Evolutionary conservation across 37 sponge, comb jelly and placozoan species (phyloP).

Genomic region (Tethya wilhelma): DNA sequence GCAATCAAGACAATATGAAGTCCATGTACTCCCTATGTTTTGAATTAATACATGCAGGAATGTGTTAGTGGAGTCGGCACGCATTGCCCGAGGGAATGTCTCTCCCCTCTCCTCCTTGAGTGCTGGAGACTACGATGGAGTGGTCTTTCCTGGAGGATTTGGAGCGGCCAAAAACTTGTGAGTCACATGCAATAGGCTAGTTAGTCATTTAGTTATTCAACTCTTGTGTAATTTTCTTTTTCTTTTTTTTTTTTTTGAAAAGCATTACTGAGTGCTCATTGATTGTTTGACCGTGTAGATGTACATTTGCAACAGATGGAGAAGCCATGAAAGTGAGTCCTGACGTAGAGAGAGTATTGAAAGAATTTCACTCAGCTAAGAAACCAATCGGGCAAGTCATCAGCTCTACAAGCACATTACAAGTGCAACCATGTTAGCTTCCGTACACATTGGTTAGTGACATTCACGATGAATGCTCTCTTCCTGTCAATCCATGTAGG

Average conservation of each 20-base stretch:
- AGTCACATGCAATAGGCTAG: neutral
- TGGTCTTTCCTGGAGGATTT: constrained; percentile 92
- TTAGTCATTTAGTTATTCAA: too few relatives aligned
- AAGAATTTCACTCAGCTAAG: constrained; percentile 58
- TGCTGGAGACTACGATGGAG: constrained; percentile 57
- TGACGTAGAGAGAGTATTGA: constrained; percentile 71
- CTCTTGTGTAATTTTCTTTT: too few relatives aligned
- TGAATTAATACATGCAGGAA: constrained; percentile 56
- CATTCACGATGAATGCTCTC: too few relatives aligned
- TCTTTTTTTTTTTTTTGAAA: neutral
- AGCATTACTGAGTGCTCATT: neutral
- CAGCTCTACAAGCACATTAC: neutral
- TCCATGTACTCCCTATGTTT: too few relatives aligned
- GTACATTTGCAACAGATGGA: constrained; percentile 80
- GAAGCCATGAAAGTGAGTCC: constrained; percentile 53
- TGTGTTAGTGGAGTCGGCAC: constrained; percentile 87
- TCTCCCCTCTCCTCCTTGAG: constrained; percentile 53
- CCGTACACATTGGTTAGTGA: neutral
- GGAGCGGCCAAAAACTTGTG: constrained; percentile 96
- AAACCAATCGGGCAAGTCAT: constrained; percentile 84
- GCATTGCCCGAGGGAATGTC: constrained; percentile 89
- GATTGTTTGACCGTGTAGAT: constrained; percentile 17
- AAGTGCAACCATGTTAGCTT: neutral
- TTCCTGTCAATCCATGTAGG: constrained; percentile 1
- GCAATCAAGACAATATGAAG: neutral